Conservation (phyloP, 1,140 invertebrate species). For the Drosophila eugracilis region DNA sequence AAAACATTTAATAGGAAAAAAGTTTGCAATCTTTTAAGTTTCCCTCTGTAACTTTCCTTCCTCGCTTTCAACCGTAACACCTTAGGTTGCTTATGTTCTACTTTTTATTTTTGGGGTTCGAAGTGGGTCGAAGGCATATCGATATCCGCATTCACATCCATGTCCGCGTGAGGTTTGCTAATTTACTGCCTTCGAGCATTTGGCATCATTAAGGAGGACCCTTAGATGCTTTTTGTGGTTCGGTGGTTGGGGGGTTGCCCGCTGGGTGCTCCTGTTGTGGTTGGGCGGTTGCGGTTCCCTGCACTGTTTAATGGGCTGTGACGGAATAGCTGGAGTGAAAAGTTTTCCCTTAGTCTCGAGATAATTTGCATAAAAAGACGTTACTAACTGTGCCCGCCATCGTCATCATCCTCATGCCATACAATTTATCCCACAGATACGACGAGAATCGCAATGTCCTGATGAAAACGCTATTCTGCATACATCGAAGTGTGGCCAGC, state of each 20-base stretch:
- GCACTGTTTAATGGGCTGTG: slow-evolving; percentile 76
- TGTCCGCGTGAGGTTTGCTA: slow-evolving; percentile 60
- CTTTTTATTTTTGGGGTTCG: background rate
- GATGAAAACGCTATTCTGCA: slow-evolving; percentile 89
- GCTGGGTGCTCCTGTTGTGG: slow-evolving; percentile 12
- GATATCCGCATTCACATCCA: slow-evolving; percentile 35
- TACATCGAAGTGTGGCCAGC: slow-evolving; percentile 93
- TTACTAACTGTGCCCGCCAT: slow-evolving; percentile 21
- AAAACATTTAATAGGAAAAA: too few species aligned
- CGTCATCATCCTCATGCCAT: background rate
- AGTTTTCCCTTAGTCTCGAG: slow-evolving; percentile 53
- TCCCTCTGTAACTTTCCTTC: background rate
- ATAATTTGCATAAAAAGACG: slow-evolving; percentile 72
- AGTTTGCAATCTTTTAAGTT: too few species aligned
- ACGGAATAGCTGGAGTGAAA: slow-evolving; percentile 76
- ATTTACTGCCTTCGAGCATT: slow-evolving; percentile 75
- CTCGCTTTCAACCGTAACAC: background rate
- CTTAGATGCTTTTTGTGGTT: slow-evolving; percentile 21
- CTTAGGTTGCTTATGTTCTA: slow-evolving; percentile 2
- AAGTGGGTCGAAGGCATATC: slow-evolving; percentile 37
- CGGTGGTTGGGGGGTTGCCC: slow-evolving; percentile 24
- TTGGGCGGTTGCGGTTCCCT: slow-evolving; percentile 52
- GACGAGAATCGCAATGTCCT: slow-evolving; percentile 85
- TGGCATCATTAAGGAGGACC: slow-evolving; percentile 68
- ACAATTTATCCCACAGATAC: slow-evolving; percentile 77